These are phyloP conservation scores for Drosophila burlai DNA, from an alignment of 1,140 invertebrate genomes.

Conservation along the genomic window DNA sequence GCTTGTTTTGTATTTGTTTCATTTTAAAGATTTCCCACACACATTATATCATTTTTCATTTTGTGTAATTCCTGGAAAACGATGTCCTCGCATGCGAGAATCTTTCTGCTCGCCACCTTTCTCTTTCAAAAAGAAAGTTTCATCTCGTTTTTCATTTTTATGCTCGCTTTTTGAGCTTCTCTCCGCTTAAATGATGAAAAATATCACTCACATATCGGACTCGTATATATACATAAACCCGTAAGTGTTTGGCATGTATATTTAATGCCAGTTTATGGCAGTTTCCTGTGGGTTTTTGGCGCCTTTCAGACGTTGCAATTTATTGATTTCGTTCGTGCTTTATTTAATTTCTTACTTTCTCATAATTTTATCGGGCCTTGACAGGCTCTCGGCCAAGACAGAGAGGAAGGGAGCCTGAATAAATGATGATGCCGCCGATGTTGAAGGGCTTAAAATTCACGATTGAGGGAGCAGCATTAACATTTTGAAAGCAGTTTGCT, in stretches of 20 bases:
- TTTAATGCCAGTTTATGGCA: conserved; percentile 69
- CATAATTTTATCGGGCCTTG: conserved; percentile 50
- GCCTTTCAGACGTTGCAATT: conserved; percentile 62
- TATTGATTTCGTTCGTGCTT: conserved; percentile 76
- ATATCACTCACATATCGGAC: conserved; percentile 22
- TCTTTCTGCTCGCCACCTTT: conserved; percentile 1
- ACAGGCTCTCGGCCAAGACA: conserved; percentile 19
- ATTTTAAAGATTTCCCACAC: conserved; percentile 5
- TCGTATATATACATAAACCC: conserved; percentile 10
- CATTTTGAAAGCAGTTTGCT: conserved; percentile 20
- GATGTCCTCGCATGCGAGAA: conserved; percentile 11
- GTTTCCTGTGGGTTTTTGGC: conserved; percentile 13
- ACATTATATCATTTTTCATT: conserved; percentile 31
- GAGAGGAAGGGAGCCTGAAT: conserved; percentile 27
- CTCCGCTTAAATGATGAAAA: conserved; percentile 38
- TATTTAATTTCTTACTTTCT: conserved; percentile 61
- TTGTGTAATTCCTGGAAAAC: conserved; percentile 24
- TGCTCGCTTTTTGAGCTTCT: neutral
- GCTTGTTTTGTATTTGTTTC: neutral
- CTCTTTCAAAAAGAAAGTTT: conserved; percentile 17
- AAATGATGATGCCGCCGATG: conserved; percentile 59
- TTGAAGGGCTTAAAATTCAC: conserved; percentile 56
- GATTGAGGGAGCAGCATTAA: conserved; percentile 44
- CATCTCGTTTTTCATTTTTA: neutral
- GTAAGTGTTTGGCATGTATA: conserved; percentile 57